These are phyloP conservation scores for Maconellicoccus hirsutus DNA, from an alignment of 1,140 invertebrate genomes.

Conservation along the genomic window DNA sequence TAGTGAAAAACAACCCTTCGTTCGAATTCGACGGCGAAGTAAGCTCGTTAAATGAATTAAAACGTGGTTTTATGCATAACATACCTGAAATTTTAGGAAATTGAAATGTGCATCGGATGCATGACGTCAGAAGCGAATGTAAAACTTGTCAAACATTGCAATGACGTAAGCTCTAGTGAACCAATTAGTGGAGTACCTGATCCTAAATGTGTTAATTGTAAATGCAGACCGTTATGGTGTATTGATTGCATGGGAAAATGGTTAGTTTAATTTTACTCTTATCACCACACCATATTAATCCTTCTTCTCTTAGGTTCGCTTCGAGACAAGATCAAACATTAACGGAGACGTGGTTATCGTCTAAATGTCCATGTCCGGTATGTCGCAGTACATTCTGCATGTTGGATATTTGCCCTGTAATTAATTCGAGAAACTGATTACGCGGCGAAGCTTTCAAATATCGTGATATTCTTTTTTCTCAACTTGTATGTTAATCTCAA, in stretches of 20 bases:
- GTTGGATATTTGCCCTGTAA: slow-evolving; percentile 55
- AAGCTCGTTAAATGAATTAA: slow-evolving; percentile 30
- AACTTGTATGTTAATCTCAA: too few species aligned
- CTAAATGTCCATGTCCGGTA: slow-evolving; percentile 79
- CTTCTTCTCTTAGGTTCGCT: slow-evolving; percentile 47
- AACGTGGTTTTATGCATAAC: too few species aligned
- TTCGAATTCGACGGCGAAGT: slow-evolving; percentile 50
- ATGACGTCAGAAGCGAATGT: slow-evolving; percentile 67
- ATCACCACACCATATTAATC: slow-evolving; percentile 8
- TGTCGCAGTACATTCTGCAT: slow-evolving; percentile 77
- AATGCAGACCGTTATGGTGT: slow-evolving; percentile 82
- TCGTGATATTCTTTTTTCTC: too few species aligned
- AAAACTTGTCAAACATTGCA: slow-evolving; percentile 65
- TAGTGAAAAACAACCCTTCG: slow-evolving; percentile 57
- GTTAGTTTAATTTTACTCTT: slow-evolving; percentile 37
- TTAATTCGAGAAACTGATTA: slow-evolving; percentile 15
- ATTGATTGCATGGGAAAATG: slow-evolving; percentile 73
- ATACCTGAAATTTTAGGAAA: slow-evolving; percentile 56
- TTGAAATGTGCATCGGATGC: slow-evolving; percentile 77
- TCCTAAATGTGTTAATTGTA: slow-evolving; percentile 45
- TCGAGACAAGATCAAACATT: slow-evolving; percentile 62
- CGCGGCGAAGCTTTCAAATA: too few species aligned
- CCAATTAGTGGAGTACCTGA: slow-evolving; percentile 34
- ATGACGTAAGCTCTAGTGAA: slow-evolving; percentile 28
- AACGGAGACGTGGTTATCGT: slow-evolving; percentile 65